Conservation (phyloP, 2,888 invertebrate genomes). For the Trichogramma dendrolimi region DNA sequence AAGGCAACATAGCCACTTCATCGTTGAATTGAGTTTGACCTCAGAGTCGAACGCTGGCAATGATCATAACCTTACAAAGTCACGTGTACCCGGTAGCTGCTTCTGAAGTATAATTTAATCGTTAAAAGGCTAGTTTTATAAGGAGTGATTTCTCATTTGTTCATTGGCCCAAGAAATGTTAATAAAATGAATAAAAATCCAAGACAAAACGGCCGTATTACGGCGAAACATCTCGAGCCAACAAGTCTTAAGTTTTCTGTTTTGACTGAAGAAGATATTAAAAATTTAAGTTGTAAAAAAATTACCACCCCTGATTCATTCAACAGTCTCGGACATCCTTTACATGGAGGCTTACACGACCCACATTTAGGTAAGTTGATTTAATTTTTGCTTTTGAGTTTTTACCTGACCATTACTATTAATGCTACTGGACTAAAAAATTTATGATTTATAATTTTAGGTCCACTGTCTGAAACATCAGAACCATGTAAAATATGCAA, state of each 20-base stretch:
- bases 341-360: constrained; percentile 88
- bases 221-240: constrained; percentile 40
- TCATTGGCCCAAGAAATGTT: too few relatives aligned
- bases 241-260: constrained; percentile 62
- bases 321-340: constrained; percentile 77
- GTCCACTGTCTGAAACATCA: constrained; percentile 32
- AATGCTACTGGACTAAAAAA: background rate
- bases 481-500: constrained; percentile 81
- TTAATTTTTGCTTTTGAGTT: background rate
- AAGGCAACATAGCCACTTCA: too few relatives aligned
- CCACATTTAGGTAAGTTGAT: constrained; percentile 64
- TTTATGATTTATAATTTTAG: constrained; percentile 14
- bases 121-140: too few relatives aligned
- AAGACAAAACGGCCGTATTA: background rate
- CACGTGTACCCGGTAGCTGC: too few relatives aligned
- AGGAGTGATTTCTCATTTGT: too few relatives aligned
- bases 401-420: background rate
- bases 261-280: constrained; percentile 73
- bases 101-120: too few relatives aligned
- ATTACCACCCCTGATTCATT: constrained; percentile 75
- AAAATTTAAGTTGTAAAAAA: constrained; percentile 74
- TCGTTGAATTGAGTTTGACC: too few relatives aligned
- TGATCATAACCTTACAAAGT: too few relatives aligned
- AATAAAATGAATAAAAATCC: constrained; percentile 9
- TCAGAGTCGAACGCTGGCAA: too few relatives aligned